Evolutionary conservation across 1,140 invertebrate genomes (phyloP).

Genomic region (Protaetia brevitarsis): DNA sequence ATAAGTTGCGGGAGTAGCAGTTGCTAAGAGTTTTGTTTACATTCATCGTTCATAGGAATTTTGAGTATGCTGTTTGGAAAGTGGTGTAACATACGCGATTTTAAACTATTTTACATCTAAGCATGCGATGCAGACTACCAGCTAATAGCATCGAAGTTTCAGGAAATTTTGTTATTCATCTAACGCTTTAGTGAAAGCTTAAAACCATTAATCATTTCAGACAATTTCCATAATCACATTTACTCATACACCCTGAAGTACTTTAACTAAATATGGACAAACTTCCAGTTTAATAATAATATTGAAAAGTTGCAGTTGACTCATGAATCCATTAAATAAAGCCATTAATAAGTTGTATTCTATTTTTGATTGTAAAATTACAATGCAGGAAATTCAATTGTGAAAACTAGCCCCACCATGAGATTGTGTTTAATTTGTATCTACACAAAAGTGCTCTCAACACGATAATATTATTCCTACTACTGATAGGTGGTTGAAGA

Average conservation of each 20-base stretch:
- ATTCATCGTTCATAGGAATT: constrained; percentile 3
- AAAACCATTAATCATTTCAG: neutral
- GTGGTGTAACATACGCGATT: neutral
- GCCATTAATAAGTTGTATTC: no score
- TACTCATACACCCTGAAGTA: neutral
- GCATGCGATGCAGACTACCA: no score
- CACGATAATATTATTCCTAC: no score
- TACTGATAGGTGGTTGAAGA: no score
- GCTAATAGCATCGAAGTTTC: no score
- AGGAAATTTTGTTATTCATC: neutral
- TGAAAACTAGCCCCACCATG: no score
- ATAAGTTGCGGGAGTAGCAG: neutral
- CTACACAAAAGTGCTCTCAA: no score
- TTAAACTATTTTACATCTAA: neutral
- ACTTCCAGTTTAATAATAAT: neutral
- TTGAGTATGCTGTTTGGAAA: neutral
- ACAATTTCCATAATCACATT: neutral
- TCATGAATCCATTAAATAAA: no score
- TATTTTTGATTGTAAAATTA: no score
- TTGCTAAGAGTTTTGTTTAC: constrained; percentile 7
- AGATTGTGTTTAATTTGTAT: no score
- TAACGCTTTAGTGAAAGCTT: neutral
- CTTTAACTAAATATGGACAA: neutral
- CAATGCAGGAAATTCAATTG: no score
- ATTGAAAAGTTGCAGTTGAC: no score